A percentile compares a stretch with the other conserved stretches of the same genome.
Conservation (phyloP, 2,888 invertebrate genomes). For the Spodoptera littoralis region DNA sequence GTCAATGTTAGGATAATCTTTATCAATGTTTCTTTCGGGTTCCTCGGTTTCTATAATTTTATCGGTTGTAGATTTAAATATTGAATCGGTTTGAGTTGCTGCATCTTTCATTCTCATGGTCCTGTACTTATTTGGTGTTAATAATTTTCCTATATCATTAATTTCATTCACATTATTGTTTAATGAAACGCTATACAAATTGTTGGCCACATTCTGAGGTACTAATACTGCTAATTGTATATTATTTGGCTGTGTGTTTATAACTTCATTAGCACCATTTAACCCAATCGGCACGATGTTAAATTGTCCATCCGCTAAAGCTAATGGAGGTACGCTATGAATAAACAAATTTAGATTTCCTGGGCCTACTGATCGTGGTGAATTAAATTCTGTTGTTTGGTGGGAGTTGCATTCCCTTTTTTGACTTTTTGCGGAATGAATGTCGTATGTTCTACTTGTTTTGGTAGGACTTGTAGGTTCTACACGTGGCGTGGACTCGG, state of each 20-base stretch:
- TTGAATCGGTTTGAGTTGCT: conserved; percentile 91
- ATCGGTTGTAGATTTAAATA: conserved; percentile 68
- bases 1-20: conserved; percentile 85
- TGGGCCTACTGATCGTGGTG: conserved; percentile 80
- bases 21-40: conserved; percentile 81
- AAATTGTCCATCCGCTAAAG: conserved; percentile 80
- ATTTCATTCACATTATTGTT: conserved; percentile 76
- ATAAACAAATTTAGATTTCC: conserved; percentile 82
- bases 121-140: conserved; percentile 86
- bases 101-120: conserved; percentile 88
- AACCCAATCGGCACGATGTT: conserved; percentile 84
- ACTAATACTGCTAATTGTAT: conserved; percentile 90
- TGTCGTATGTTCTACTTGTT: conserved; percentile 80
- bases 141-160: conserved; percentile 73
- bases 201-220: conserved; percentile 84
- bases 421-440: conserved; percentile 80
- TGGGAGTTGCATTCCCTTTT: conserved; percentile 79
- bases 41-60: conserved; percentile 78
- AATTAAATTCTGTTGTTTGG: conserved; percentile 81
- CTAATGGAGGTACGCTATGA: conserved; percentile 81
- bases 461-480: conserved; percentile 77
- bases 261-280: conserved; percentile 76
- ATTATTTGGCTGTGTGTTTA: conserved; percentile 81
- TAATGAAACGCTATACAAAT: conserved; percentile 81
- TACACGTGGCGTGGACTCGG: conserved; percentile 60